Conservation (phyloP, 2,797 vertebrate species). For the Coluber constrictor region DNA sequence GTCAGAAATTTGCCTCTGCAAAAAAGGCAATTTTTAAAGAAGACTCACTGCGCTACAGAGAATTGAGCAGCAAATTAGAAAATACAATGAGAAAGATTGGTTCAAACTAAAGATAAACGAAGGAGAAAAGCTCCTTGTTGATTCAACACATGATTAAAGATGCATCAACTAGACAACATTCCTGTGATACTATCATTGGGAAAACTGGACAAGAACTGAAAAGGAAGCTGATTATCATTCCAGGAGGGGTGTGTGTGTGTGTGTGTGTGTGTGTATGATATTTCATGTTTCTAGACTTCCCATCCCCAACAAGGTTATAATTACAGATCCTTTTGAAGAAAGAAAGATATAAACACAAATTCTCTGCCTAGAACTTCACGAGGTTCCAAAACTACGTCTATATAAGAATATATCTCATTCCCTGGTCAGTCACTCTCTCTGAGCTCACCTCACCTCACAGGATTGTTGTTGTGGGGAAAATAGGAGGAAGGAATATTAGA, state of each 20-base stretch:
- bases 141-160: background rate
- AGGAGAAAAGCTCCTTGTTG: background rate
- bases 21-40: background rate
- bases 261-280: no score
- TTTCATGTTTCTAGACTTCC: background rate
- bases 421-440: no score
- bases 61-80: background rate
- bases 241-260: no score
- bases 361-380: background rate
- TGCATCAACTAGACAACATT: background rate
- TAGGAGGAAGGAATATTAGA: no score
- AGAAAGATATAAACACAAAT: background rate
- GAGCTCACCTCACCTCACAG: no score
- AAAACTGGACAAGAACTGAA: background rate
- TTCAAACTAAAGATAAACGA: background rate
- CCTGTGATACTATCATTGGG: background rate
- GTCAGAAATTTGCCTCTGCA: background rate
- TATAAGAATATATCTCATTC: background rate
- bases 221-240: background rate
- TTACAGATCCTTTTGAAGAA: background rate
- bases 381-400: background rate
- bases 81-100: background rate
- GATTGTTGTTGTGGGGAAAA: no score
- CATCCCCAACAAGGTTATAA: background rate
- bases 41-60: background rate